Evolutionary conservation across 2,113 vertebrate species (phyloP).

Genomic region (Myrmecophaga tridactyla): DNA sequence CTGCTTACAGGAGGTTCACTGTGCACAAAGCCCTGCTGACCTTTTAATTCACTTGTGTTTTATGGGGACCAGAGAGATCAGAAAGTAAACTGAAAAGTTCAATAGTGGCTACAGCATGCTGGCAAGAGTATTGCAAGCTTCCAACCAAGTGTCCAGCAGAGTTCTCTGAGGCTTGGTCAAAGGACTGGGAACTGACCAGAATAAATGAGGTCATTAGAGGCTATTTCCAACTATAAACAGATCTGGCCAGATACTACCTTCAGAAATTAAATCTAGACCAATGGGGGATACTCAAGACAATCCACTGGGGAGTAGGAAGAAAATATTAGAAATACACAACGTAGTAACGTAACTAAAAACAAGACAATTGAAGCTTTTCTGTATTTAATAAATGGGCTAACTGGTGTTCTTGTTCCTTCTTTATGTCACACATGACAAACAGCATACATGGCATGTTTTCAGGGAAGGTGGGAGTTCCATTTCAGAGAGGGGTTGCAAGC

Average conservation of each 20-base stretch:
- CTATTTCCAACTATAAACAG: neutral
- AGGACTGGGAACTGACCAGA: neutral
- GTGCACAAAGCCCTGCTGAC: fast-evolving
- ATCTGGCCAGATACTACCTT: neutral
- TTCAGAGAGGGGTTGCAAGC: neutral
- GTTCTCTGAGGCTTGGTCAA: neutral
- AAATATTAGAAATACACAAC: neutral
- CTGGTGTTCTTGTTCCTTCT: neutral
- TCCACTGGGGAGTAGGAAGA: neutral
- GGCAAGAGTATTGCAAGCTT: neutral
- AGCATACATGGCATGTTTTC: neutral
- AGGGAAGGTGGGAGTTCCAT: too few relatives aligned
- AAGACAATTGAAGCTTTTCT: neutral
- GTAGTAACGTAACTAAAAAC: neutral
- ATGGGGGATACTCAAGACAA: neutral
- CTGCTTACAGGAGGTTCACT: neutral
- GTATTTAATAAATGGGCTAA: neutral
- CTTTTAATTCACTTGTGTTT: neutral
- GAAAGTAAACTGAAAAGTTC: neutral
- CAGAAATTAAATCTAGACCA: neutral
- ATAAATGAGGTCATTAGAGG: neutral
- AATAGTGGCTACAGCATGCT: neutral
- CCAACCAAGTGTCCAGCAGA: neutral
- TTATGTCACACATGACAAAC: neutral
- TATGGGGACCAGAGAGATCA: neutral